A percentile compares a stretch with the other conserved stretches of the same genome.
phyloP scores from a whole-genome alignment of 1,140 invertebrate species.

The Macrocentrus cingulum region DNA sequence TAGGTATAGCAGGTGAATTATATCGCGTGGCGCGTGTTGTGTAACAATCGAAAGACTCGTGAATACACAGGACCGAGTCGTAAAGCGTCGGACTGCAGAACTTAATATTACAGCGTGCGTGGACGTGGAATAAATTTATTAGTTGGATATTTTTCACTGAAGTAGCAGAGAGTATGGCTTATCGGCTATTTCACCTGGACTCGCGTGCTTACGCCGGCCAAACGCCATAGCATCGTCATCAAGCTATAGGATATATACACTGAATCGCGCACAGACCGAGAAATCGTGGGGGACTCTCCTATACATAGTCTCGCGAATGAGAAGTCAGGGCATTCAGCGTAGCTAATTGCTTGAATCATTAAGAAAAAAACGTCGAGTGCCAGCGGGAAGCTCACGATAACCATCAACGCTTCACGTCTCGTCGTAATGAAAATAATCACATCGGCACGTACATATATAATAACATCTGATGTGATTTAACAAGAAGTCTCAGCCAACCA shows the following conservation, averaged over 20 bases:
- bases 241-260: too few species aligned
- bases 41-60: background rate
- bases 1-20: too few species aligned
- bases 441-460: slow-evolving; percentile 42
- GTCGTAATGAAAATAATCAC: slow-evolving; percentile 57
- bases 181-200: slow-evolving; percentile 5
- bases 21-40: too few species aligned
- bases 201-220: too few species aligned
- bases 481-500: background rate
- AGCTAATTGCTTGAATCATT: slow-evolving; percentile 61
- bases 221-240: too few species aligned
- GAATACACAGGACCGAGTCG: background rate
- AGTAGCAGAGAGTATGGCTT: background rate
- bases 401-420: slow-evolving; percentile 21
- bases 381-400: slow-evolving; percentile 55
- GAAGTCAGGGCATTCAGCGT: slow-evolving; percentile 58
- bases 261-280: background rate
- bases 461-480: slow-evolving; percentile 38
- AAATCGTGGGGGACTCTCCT: slow-evolving; percentile 17
- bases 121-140: slow-evolving; percentile 14
- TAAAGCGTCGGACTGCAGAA: background rate
- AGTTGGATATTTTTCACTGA: slow-evolving; percentile 7
- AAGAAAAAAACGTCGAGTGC: slow-evolving; percentile 54
- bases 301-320: slow-evolving; percentile 35
- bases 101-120: slow-evolving; percentile 3